Evolutionary conservation across 37 sponge, comb jelly and placozoan species (phyloP).

Genomic region (Spongilla lacustris): DNA sequence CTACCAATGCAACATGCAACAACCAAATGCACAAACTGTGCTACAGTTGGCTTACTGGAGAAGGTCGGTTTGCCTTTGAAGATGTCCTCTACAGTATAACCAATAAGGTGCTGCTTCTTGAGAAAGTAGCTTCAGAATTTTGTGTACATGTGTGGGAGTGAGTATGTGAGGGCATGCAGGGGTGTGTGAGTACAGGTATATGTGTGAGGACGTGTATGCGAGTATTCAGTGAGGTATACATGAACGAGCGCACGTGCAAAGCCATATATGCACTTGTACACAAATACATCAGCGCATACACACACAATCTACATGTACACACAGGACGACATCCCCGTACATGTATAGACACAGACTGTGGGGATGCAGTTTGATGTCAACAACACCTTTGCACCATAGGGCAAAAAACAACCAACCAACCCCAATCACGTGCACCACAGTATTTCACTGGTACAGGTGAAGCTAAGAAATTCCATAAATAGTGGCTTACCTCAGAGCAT

Average conservation of each 20-base stretch:
- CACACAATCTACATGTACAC: conserved; percentile 1
- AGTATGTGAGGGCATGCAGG: conserved; percentile 44
- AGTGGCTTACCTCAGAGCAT: conserved; percentile 71
- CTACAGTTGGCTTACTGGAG: background rate
- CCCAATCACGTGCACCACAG: too few relatives aligned
- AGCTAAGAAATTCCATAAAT: too few relatives aligned
- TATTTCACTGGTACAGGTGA: too few relatives aligned
- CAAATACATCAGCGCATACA: background rate
- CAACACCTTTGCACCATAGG: too few relatives aligned
- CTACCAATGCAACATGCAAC: background rate
- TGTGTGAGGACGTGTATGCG: background rate
- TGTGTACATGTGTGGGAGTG: conserved; percentile 66
- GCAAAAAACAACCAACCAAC: too few relatives aligned
- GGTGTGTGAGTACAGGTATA: conserved; percentile 25
- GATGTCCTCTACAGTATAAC: background rate
- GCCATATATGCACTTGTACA: background rate
- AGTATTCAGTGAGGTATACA: background rate
- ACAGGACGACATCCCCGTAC: background rate
- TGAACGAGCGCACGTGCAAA: too few relatives aligned
- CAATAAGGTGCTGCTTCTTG: conserved; percentile 7
- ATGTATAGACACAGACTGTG: too few relatives aligned
- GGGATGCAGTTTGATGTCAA: too few relatives aligned
- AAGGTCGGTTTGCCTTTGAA: background rate
- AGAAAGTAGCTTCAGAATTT: background rate
- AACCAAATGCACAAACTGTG: too few relatives aligned